phyloP scores from a whole-genome alignment of 2,797 vertebrate genomes.

The Silurus aristotelis region DNA sequence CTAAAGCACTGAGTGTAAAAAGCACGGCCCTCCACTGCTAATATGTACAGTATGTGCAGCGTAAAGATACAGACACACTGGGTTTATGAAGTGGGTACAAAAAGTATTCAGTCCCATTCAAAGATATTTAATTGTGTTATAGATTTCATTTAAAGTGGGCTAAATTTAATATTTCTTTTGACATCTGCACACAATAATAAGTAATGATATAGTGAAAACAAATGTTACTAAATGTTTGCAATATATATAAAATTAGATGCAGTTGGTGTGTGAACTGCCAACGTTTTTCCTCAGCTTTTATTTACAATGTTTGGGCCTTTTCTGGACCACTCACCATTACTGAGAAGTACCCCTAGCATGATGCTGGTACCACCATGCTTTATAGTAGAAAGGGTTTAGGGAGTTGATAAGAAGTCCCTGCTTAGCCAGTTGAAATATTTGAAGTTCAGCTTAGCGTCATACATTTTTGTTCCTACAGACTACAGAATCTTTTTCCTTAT shows the following conservation, averaged over 20 bases:
- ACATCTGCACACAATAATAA: neutral
- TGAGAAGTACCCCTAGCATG: neutral
- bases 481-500: neutral
- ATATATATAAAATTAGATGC: too few species aligned
- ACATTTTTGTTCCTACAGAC: neutral
- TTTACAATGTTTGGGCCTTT: neutral
- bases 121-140: neutral
- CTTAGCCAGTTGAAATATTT: neutral
- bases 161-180: neutral
- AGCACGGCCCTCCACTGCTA: too few species aligned
- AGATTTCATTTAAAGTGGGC: neutral
- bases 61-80: neutral
- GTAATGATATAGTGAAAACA: too few species aligned
- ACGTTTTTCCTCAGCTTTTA: neutral
- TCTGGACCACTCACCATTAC: neutral
- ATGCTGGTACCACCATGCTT: neutral
- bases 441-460: neutral
- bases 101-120: neutral
- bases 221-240: too few species aligned
- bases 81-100: neutral
- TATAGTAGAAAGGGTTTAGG: neutral
- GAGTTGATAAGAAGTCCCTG: neutral
- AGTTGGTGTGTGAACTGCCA: too few species aligned
- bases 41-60: too few species aligned
- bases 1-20: too few species aligned